Conservation (phyloP, 2,113 vertebrate species). For the Barnardius zonarius region DNA sequence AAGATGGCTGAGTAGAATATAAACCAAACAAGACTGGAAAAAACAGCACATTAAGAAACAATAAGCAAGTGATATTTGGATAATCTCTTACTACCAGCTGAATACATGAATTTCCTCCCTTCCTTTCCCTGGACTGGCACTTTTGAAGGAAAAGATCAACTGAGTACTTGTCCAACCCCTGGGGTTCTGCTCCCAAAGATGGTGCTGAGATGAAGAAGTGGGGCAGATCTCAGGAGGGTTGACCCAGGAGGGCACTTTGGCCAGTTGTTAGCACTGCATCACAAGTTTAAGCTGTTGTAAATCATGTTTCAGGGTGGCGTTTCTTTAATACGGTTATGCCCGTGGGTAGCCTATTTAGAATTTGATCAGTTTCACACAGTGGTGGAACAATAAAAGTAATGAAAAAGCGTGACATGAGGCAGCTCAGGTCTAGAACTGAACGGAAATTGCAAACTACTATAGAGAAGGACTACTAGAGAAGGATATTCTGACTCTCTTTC, state of each 20-base stretch:
- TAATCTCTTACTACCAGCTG: not conserved
- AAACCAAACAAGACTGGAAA: not conserved
- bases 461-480: not conserved
- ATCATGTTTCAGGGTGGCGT: not conserved
- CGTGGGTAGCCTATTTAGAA: rapidly evolving
- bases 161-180: not conserved
- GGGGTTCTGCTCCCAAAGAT: not conserved
- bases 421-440: not conserved
- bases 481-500: not conserved
- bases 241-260: not conserved
- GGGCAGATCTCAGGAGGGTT: not conserved
- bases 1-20: not conserved
- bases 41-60: not conserved
- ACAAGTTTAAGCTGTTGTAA: not conserved
- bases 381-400: not conserved
- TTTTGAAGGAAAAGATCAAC: not conserved
- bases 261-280: not conserved
- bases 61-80: not conserved
- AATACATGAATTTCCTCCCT: not conserved
- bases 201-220: not conserved
- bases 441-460: not conserved
- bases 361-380: not conserved
- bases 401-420: no score
- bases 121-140: not conserved
- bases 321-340: not conserved